Evolutionary conservation across 2,888 invertebrate species (phyloP), one percentile per base, ranked within the genome.

Genomic region (Notodonta dromedarius): DNA sequence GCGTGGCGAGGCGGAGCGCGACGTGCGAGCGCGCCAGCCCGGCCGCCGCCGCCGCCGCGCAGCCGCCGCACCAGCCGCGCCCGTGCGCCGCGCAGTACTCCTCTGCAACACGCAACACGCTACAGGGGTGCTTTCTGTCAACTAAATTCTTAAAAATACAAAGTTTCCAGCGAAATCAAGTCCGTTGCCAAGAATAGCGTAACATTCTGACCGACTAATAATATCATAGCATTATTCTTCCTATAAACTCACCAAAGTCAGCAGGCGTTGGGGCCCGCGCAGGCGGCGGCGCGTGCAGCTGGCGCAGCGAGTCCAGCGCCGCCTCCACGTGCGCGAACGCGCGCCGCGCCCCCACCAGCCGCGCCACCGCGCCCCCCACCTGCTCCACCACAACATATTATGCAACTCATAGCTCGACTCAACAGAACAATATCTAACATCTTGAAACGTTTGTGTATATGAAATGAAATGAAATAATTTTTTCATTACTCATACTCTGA

Each of bases 301-400:
- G 85, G 58, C 93, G 93, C 63, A 95, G 89, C 39, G 95, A 93
- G 84, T 95, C 95, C 11, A 95, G 89, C 24, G 95, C 96, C 63
- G 95, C 95, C 77, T 96, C 96, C 60, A 96, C 95, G 59, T 94
- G 94, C 67, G 94, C 90, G 80, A 90, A 94, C 52, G 94, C 95
- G 50, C 94, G 94, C 57, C 95, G 90, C 67, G 94, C 90, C 0
- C 91, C 90, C 71, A 95, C 85, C 72, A 95, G 84, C 53, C 94
- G 93, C 5, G 91, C 89, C 74, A 94, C 94, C 0, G 94, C 86
- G 12, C 84, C 88, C 3, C 91, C 76, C 71, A 94, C 91, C 94
- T 94, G 69, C 51, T 3, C 13, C 12, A 42, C 9, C 12, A 8
- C 12, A 7, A 9, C 42, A 42, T 12, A 0, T 12, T 42, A 9